Conservation (phyloP, 2,888 invertebrate species). For the Podabrus alpinus region DNA sequence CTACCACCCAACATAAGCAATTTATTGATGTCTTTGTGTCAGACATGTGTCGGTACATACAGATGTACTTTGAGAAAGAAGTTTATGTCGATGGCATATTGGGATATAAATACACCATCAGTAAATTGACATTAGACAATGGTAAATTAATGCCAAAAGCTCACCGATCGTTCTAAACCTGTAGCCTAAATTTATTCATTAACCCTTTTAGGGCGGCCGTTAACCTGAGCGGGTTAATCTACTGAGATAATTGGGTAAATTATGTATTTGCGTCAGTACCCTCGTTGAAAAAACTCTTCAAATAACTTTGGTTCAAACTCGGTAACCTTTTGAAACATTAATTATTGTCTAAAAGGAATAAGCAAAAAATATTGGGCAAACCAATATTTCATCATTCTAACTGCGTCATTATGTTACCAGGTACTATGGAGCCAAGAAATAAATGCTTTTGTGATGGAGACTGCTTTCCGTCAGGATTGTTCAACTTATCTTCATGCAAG, state of each 20-base stretch:
- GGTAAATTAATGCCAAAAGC: conserved; percentile 51
- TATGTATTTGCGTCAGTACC: not conserved
- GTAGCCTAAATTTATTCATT: no score
- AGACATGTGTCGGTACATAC: conserved; percentile 76
- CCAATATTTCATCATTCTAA: not conserved
- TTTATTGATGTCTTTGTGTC: conserved; percentile 68
- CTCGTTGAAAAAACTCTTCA: not conserved
- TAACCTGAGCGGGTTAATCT: not conserved
- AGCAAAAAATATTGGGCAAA: not conserved
- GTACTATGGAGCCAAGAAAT: conserved; percentile 60
- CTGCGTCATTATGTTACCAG: conserved; percentile 49
- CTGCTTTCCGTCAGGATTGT: conserved; percentile 69
- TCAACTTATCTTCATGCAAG: conserved; percentile 74
- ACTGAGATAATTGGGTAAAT: not conserved
- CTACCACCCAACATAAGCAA: conserved; percentile 64
- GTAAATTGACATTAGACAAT: conserved; percentile 68
- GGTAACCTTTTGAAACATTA: not conserved
- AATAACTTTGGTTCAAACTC: not conserved
- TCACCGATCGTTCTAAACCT: no score
- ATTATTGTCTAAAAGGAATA: not conserved
- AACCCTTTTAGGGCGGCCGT: no score
- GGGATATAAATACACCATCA: conserved; percentile 70
- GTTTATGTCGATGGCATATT: conserved; percentile 62
- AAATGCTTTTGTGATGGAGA: conserved; percentile 72
- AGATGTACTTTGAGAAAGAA: conserved; percentile 65